Evolutionary conservation across 2,888 invertebrate genomes (phyloP).

Genomic region (Netelia inedita): DNA sequence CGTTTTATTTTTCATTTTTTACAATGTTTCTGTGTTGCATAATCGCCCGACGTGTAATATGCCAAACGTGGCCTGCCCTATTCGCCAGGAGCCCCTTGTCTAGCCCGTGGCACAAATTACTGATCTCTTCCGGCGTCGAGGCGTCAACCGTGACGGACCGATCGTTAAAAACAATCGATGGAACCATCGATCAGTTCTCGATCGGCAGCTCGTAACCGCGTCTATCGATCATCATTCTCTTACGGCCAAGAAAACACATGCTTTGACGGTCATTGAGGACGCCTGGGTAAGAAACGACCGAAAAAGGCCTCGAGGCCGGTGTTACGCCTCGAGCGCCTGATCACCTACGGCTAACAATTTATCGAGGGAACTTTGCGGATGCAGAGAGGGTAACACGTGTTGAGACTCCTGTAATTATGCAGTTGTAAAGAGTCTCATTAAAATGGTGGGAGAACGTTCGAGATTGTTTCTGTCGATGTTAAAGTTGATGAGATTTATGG

Average conservation of each 20-base stretch:
- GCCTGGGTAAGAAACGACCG: too few species aligned
- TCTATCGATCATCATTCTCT: slow-evolving; percentile 73
- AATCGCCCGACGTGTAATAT: slow-evolving; percentile 8
- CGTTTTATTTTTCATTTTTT: slow-evolving; percentile 28
- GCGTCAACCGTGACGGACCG: slow-evolving; percentile 56
- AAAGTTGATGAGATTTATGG: too few species aligned
- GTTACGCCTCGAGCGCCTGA: not conserved
- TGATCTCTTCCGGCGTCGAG: slow-evolving; percentile 40
- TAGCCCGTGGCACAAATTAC: slow-evolving; percentile 39
- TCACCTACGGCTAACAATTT: not conserved
- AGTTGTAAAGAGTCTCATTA: slow-evolving; percentile 29
- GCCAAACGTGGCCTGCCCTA: slow-evolving; percentile 13
- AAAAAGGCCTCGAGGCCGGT: not conserved
- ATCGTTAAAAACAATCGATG: slow-evolving; percentile 76
- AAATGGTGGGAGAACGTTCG: slow-evolving; percentile 1
- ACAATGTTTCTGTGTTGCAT: not conserved
- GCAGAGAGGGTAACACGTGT: not conserved
- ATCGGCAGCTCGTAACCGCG: slow-evolving; percentile 57
- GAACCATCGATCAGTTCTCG: slow-evolving; percentile 74
- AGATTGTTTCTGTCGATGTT: slow-evolving; percentile 10
- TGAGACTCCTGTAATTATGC: slow-evolving; percentile 18
- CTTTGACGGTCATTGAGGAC: not conserved
- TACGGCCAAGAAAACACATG: slow-evolving; percentile 34
- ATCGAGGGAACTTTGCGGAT: not conserved
- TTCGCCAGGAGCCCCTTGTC: slow-evolving; percentile 15